Evolutionary conservation across 2,888 invertebrate species (phyloP), one percentile per base, ranked within the genome.

Genomic region (Colletes collaris): DNA sequence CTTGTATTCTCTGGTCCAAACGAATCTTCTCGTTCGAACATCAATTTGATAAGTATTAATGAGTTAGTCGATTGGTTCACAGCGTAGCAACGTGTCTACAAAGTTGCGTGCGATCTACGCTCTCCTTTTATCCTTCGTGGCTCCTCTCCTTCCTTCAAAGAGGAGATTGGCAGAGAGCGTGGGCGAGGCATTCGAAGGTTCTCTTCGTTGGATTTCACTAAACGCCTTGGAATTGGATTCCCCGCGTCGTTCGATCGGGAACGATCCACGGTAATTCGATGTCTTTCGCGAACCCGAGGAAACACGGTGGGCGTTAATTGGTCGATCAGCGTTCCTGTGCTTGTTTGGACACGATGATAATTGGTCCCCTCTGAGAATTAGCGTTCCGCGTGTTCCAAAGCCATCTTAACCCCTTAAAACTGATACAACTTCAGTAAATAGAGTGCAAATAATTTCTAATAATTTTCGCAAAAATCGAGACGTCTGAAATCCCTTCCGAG

Each of bases 151-250:
- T 49, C 8, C 6, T 27, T 2, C n/a, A 8, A 19, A 19, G 49
- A 67, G 62, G 64, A 75, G 64, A 80, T 82, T 68, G 79, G 67
- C 64, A 60, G 50, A 63, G 35, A 75, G 46, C 68, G 82, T 84
- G 77, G 86, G 85, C 85, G 81, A 76, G 60, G 60, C 66, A 64
- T 63, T 84, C 66, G 74, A 79, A 79, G 80, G 79, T 72, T 73
- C 62, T 73, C 62, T 10, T 78, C 68, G 67, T 10, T 77, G 65
- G 76, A 80, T 81, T 71, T 77, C 74, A 69, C 75, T 70, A 67
- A 67, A 82, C 68, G 46, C 62, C 72, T 81, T 68, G 56, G 63
- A 59, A 71, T 79, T 37, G 50, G 70, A 75, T 67, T 71, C 76
- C 56, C 73, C 3, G 44, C 10, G 60, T 44, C 49, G 50, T 60